A percentile compares a stretch with the other conserved stretches of the same genome.
phyloP scores from a whole-genome alignment of 2,888 invertebrate species.

The Hydriomena furcata region DNA sequence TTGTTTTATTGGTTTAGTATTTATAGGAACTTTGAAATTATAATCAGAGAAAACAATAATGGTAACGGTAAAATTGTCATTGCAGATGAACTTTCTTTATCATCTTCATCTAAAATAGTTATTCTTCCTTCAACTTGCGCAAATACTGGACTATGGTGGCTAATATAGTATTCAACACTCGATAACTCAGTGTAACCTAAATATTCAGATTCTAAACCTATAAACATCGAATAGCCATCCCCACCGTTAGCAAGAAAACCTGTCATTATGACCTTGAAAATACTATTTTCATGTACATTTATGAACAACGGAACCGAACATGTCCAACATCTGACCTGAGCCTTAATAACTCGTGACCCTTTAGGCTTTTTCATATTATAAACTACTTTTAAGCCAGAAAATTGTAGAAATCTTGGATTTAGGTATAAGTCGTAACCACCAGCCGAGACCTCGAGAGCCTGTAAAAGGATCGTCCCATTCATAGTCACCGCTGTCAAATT shows the following conservation, averaged over 20 bases:
- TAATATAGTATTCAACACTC: conserved; percentile 82
- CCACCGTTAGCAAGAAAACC: conserved; percentile 89
- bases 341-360: conserved; percentile 86
- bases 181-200: conserved; percentile 79
- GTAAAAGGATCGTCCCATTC: conserved; percentile 85
- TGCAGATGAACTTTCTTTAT: conserved; percentile 38
- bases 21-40: conserved; percentile 31
- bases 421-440: conserved; percentile 67
- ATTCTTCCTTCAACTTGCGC: conserved; percentile 87
- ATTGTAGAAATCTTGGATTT: conserved; percentile 91
- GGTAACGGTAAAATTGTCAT: conserved; percentile 36
- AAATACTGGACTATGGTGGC: conserved; percentile 83
- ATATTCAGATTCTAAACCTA: conserved; percentile 50
- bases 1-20: too few relatives aligned
- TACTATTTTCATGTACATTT: conserved; percentile 73
- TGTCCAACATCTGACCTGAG: conserved; percentile 86
- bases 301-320: conserved; percentile 86
- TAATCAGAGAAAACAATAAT: conserved; percentile 34
- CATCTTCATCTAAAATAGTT: conserved; percentile 56
- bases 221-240: conserved; percentile 86
- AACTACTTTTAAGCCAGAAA: conserved; percentile 88
- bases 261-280: conserved; percentile 86
- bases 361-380: conserved; percentile 86
- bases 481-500: conserved; percentile 85
- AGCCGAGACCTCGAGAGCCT: conserved; percentile 88